Base-by-base conservation (phyloP, 2,888 invertebrate species). In the Agriopis marginaria region DNA sequence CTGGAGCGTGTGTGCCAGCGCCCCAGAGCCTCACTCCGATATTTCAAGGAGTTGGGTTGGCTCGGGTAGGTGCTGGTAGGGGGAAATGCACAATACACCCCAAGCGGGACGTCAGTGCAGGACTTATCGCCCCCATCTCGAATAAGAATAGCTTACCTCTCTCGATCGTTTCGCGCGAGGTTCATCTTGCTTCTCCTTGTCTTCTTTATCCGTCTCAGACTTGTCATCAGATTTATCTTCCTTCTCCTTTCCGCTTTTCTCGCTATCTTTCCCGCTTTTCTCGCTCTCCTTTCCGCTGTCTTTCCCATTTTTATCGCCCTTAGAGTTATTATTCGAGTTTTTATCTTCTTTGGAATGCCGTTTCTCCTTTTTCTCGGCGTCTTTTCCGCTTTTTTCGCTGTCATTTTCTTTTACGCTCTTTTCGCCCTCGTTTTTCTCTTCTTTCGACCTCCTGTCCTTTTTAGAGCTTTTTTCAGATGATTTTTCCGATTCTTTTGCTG, bases 161-260 rank as follows among this genome's bases (percentile, higher is more conserved):
- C 93, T 89, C 81, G 89, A 88, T 77, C 93, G 82, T 77, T 93
- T 93, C 53, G 92, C 92, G 76, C 92, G 81, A 0, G 92, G 92
- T 72, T 93, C 94, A 0, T 79, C 83, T 0, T 47, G 47, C 49
- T 72, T 84, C 7, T 87, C 84, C 14, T 80, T 79, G 6, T 79
- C 78, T 23, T 80, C 77, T 10, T 81, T 78, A 8, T 78, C 76
- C 49, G 62, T 70, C 11, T 71, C 68, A n/a, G 32, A 32, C 44
- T 68, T 70, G 14, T 69, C 72, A 12, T 73, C 66, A 5, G 68
- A 39, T n/a, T 53, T 61, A 47, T 63, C 70, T 40, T 63, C 55
- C 45, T 58, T 69, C 49, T 55, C 71, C 62, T 68, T 72, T 44
- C 51, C 17, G 62, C 56, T 64, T 42, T 70, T 66, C 45, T 68